Base-by-base conservation (phyloP, 1,140 invertebrate genomes). In the Apocrypta bakeri region DNA sequence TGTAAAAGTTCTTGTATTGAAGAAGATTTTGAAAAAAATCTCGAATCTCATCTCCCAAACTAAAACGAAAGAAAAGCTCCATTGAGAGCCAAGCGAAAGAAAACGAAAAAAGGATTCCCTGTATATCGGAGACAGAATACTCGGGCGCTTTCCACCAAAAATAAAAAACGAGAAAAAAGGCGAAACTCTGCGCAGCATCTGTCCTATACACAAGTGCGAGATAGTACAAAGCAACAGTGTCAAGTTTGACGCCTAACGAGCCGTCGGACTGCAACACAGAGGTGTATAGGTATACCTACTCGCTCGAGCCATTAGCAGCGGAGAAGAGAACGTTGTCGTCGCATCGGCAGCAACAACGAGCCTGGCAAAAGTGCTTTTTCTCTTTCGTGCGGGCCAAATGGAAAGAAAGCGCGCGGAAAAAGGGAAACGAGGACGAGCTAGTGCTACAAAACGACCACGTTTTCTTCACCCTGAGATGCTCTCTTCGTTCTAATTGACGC, bases 181-280 rank as follows among this genome's bases (percentile, higher is more conserved):
- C 63, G 63, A 66, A 29, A 24, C 24, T 66, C 24, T 66, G 63
- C 63, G 63, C 63, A 66, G 63, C 63, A 17, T 27, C 27, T 66
- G 63, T 25, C 7, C n/a, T 4, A 64, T 24, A 40, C 14, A n/a
- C n/a, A n/a, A 66, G 37, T 37, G 21, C 8, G 31, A 21, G 33
- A n/a, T n/a, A n/a, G 31, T 33, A 40, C 74, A 76, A 76, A 63
- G 74, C 74, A 76, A 68, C 76, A 37, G 76, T 68, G 76, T 66
- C 76, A 78, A 78, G 63, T 66, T 68, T 75, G 61, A 37, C 61
- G 75, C 61, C 56, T 75, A 75, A 75, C 73, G 73, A 75, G 71
- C 29, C 68, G n/a, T 42, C 24, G 17, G n/a, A 37, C 12, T 37
- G 68, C 64, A 66, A 25, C 68, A 71, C 3, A 37, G 33, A 37